These are phyloP conservation scores for Sebastes steindachneri DNA, from an alignment of 2,797 vertebrate genomes.

Conservation along the genomic window DNA sequence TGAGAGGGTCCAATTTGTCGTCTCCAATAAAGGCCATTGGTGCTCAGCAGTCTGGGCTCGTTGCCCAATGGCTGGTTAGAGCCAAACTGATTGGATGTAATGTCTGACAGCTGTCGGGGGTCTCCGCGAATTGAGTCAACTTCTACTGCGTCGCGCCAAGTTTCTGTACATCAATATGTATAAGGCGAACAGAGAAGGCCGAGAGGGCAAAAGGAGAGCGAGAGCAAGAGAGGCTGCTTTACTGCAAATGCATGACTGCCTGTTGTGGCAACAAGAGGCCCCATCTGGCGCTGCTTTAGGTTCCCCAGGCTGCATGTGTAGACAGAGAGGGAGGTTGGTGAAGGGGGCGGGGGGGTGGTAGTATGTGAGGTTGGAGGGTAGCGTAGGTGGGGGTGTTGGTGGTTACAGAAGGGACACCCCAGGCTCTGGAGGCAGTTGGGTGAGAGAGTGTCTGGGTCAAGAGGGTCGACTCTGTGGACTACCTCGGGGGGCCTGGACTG, in stretches of 20 bases:
- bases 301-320: slow-evolving; percentile 63
- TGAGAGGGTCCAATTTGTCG: slow-evolving; percentile 80
- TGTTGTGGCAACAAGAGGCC: slow-evolving; percentile 73
- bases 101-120: slow-evolving; percentile 81
- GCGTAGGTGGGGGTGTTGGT: slow-evolving; percentile 20
- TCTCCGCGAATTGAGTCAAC: slow-evolving; percentile 64
- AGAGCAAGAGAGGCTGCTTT: slow-evolving; percentile 40
- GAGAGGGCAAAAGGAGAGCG: slow-evolving; percentile 40
- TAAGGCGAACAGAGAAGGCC: slow-evolving; percentile 49
- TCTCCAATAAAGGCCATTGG: slow-evolving; percentile 77
- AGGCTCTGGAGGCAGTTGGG: slow-evolving; percentile 51
- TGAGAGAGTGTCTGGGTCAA: slow-evolving; percentile 67
- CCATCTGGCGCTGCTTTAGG: slow-evolving; percentile 73
- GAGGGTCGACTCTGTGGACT: slow-evolving; percentile 38
- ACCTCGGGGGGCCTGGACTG: slow-evolving; percentile 30
- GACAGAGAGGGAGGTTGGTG: slow-evolving; percentile 31
- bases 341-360: neutral
- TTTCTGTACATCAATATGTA: slow-evolving; percentile 78
- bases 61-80: slow-evolving; percentile 71
- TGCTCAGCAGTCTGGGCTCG: slow-evolving; percentile 73
- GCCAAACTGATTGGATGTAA: slow-evolving; percentile 80
- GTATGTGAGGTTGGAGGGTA: slow-evolving; percentile 27
- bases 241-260: slow-evolving; percentile 60
- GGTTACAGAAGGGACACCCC: slow-evolving; percentile 53
- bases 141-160: slow-evolving; percentile 65